A percentile compares a stretch with the other conserved stretches of the same genome.
Conservation (phyloP, 23 tunicate genomes). For the Halocynthia roretzi region DNA sequence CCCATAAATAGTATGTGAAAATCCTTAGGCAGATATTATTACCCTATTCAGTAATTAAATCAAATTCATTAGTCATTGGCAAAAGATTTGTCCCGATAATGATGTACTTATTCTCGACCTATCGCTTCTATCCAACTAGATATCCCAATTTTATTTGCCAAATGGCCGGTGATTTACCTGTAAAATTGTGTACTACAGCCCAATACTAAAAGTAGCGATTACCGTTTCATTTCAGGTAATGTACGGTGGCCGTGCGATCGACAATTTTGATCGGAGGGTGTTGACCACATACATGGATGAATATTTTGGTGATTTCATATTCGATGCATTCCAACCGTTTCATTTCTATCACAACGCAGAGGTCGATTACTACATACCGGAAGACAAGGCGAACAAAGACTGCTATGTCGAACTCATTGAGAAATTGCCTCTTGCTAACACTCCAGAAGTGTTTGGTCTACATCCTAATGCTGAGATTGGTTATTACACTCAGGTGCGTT, state of each 20-base stretch:
- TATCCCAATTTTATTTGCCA: background rate
- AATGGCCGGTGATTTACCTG: background rate
- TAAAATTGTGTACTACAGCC: no score
- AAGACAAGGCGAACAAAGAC: constrained; percentile 92
- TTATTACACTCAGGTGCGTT: constrained; percentile 86
- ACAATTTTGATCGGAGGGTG: constrained; percentile 88
- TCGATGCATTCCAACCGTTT: constrained; percentile 99
- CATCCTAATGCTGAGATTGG: constrained; percentile 99
- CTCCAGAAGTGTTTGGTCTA: constrained; percentile 97
- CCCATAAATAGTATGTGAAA: no score
- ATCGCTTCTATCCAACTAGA: background rate
- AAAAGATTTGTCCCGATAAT: background rate
- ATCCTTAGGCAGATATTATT: no score
- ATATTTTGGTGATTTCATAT: constrained; percentile 98
- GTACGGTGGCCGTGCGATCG: constrained; percentile 99
- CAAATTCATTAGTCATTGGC: background rate
- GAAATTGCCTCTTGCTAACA: constrained; percentile 80
- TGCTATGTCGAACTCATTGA: constrained; percentile 85
- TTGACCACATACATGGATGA: constrained; percentile 99
- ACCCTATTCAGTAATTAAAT: background rate
- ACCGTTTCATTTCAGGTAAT: constrained; percentile 50
- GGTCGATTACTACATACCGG: constrained; percentile 88
- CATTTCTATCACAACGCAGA: constrained; percentile 90
- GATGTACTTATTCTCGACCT: background rate
- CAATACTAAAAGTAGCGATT: no score